Evolutionary conservation across 64 coral and sea anemone genomes (phyloP).

Genomic region (Porites australiensis): DNA sequence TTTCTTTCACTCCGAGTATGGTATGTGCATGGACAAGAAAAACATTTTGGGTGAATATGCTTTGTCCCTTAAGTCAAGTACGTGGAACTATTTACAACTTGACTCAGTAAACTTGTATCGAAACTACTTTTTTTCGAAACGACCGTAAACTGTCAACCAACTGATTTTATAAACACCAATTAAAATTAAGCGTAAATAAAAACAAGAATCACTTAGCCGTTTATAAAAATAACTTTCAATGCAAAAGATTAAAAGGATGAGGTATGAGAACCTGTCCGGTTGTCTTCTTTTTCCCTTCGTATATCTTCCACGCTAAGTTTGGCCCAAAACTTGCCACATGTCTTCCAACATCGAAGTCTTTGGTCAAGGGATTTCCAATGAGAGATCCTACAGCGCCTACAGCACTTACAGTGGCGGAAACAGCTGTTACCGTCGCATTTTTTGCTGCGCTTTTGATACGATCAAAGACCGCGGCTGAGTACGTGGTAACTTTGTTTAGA

Average conservation of each 20-base stretch:
- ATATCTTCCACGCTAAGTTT: conserved; percentile 91
- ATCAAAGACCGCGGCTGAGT: conserved; percentile 71
- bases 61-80: too few relatives aligned
- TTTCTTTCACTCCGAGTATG: too few relatives aligned
- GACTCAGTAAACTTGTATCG: too few relatives aligned
- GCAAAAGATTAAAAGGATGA: not conserved
- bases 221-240: not conserved
- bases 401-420: conserved; percentile 67
- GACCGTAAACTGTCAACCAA: too few relatives aligned
- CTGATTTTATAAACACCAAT: too few relatives aligned
- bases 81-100: too few relatives aligned
- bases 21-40: too few relatives aligned
- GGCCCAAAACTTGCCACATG: conserved; percentile 95
- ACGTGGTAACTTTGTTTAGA: conserved; percentile 59
- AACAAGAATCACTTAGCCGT: not conserved
- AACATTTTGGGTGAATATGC: too few relatives aligned
- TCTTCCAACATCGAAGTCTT: conserved; percentile 88
- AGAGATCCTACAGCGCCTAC: conserved; percentile 85
- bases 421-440: conserved; percentile 82
- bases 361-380: conserved; percentile 87
- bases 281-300: conserved; percentile 84
- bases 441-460: conserved; percentile 79
- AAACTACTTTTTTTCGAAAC: too few relatives aligned
- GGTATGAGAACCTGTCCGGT: conserved; percentile 77
- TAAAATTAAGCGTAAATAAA: not conserved